Base-by-base conservation (phyloP, 2,888 invertebrate species). In the Temnothorax ravouxi region DNA sequence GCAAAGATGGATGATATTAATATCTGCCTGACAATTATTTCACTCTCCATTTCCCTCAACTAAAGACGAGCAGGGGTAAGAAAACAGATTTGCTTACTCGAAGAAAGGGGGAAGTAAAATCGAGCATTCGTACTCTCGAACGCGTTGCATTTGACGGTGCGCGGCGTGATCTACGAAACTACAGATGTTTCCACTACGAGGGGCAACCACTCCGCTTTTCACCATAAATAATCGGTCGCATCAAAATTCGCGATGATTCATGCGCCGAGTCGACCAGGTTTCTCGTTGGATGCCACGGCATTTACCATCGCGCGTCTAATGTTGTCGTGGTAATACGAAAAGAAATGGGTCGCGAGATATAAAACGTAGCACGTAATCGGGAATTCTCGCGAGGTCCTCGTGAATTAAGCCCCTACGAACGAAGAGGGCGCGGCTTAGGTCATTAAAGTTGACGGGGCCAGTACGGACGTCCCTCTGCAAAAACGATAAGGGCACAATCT, bases 291-390 rank as follows among this genome's bases (percentile, higher is more conserved):
- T 52, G 13, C 21, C 34, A 47, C 25, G 64, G 34, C 34, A 61
- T 83, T 83, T 74, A 69, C 61, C 44, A 59, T 13, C 50, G 41
- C 64, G 29, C 62, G 64, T 64, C 54, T 80, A 77, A 81, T 75
- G 77, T 34, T 72, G 59, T 41, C 74, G 75, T 81, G 64, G 56
- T 80, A 75, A 61, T 44, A 56, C 66, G 69, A 52, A 76, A 80
- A 81, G 84, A 88, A 88, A 86, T 84, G 21, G 89, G 87, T 89
- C 89, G 75, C 64, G 61, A 34, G 84, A 87, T 83, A 80, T 72
- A 87, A 72, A 34, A 84, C 85, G 62, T 83, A 84, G 83, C 83
- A 56, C 69, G 34, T 83, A 74, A 69, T 25, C 74, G 84, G 25
- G 75, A 86, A 86, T 87, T 86, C 83, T 87, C 87, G 21, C 81